These are phyloP conservation scores for Triplophysa bombifrons DNA, from an alignment of 2,797 vertebrate genomes.

Conservation along the genomic window DNA sequence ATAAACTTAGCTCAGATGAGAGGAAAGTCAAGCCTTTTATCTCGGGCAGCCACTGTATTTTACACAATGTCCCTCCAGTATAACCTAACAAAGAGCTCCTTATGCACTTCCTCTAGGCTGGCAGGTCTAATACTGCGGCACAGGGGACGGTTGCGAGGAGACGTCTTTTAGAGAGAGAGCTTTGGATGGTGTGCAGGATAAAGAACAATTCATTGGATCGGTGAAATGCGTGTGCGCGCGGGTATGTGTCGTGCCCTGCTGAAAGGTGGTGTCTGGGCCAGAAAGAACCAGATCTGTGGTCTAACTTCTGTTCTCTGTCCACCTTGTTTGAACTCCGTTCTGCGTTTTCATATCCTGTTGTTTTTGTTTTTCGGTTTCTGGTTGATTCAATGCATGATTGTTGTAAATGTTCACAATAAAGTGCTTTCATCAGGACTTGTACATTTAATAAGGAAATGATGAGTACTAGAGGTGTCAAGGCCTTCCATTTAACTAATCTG, in stretches of 20 bases:
- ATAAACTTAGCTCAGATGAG: slow-evolving; percentile 75
- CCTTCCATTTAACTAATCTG: slow-evolving; percentile 30
- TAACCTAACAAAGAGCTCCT: slow-evolving; percentile 72
- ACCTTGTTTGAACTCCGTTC: slow-evolving; percentile 49
- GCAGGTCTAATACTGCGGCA: slow-evolving; percentile 58
- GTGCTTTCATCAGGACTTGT: neutral
- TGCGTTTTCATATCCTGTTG: slow-evolving; percentile 22
- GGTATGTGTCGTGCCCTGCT: slow-evolving; percentile 44
- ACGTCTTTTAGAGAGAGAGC: slow-evolving; percentile 62
- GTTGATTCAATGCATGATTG: neutral
- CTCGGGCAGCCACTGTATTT: slow-evolving; percentile 71
- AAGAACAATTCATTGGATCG: slow-evolving; percentile 72
- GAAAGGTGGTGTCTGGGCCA: slow-evolving; percentile 57
- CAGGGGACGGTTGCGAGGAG: slow-evolving; percentile 66
- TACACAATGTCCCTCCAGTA: slow-evolving; percentile 68
- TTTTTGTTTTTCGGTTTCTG: slow-evolving; percentile 13
- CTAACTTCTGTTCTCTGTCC: slow-evolving; percentile 24
- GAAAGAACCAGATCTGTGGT: slow-evolving; percentile 41
- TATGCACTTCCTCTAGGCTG: slow-evolving; percentile 66
- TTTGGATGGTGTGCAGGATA: slow-evolving; percentile 66
- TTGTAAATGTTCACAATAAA: neutral
- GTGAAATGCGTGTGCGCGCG: slow-evolving; percentile 47
- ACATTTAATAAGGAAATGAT: neutral
- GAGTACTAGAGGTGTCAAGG: neutral
- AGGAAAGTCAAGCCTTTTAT: slow-evolving; percentile 74